Evolutionary conservation across 2,888 invertebrate genomes (phyloP).

Genomic region (Antitype chi): DNA sequence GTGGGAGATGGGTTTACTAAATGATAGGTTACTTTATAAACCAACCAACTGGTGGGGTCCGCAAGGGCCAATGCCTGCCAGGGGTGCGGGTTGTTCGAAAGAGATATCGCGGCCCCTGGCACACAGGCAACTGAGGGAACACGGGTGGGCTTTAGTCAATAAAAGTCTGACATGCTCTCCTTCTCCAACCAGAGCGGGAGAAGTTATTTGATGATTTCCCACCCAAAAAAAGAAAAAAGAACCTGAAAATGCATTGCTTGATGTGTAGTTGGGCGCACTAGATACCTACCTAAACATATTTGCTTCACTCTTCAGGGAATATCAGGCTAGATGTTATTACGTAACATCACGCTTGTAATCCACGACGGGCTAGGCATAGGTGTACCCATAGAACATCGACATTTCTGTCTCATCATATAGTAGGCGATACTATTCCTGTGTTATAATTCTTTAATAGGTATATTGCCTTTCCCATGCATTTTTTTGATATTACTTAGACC

Average conservation of each 20-base stretch:
- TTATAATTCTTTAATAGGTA: background rate
- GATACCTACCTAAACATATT: background rate
- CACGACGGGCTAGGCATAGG: background rate
- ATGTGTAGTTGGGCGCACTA: background rate
- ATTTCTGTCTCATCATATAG: background rate
- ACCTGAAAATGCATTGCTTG: background rate
- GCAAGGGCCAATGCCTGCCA: too few relatives aligned
- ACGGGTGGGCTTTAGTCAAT: too few relatives aligned
- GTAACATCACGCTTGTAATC: background rate
- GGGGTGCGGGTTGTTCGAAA: too few relatives aligned
- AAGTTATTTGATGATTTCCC: too few relatives aligned
- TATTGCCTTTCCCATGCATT: too few relatives aligned
- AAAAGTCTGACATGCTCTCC: too few relatives aligned
- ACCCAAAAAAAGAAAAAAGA: too few relatives aligned
- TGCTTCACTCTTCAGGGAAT: background rate
- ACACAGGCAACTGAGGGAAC: too few relatives aligned
- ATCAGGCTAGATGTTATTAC: background rate
- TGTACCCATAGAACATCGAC: background rate
- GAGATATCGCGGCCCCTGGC: too few relatives aligned
- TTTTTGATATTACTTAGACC: background rate
- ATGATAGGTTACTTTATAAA: slow-evolving; percentile 1
- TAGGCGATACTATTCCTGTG: background rate
- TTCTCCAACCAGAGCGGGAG: too few relatives aligned
- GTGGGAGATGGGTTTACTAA: background rate
- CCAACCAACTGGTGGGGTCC: too few relatives aligned